Conservation (phyloP, 2,113 vertebrate genomes). For the Tupaia chinensis region DNA sequence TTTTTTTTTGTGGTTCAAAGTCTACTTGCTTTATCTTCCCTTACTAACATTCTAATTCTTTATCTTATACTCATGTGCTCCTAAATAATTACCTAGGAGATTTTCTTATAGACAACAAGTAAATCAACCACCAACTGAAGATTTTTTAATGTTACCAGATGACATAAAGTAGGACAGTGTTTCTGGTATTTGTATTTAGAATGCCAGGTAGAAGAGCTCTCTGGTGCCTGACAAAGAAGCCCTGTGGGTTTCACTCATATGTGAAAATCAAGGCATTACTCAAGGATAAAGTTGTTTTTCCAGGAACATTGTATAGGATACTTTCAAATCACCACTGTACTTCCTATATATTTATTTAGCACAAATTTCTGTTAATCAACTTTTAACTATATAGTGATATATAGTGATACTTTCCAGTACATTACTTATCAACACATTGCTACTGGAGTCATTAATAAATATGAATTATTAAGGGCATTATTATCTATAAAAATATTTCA, state of each 20-base stretch:
- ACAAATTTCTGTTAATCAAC: constrained; percentile 16
- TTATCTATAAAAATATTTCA: constrained; percentile 22
- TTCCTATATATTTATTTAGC: neutral
- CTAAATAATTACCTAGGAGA: neutral
- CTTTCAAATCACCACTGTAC: neutral
- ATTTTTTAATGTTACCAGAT: neutral
- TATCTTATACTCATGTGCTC: neutral
- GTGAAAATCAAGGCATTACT: constrained; percentile 23
- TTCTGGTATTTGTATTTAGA: neutral
- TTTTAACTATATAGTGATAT: constrained; percentile 11
- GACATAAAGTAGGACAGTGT: neutral
- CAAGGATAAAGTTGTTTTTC: neutral
- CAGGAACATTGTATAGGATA: neutral
- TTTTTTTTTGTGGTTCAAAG: neutral
- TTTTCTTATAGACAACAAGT: neutral
- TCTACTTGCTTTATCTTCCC: neutral
- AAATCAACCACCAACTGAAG: neutral
- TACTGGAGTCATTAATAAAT: constrained; percentile 15
- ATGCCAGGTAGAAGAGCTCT: neutral
- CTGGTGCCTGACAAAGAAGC: constrained; percentile 46
- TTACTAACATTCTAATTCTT: neutral
- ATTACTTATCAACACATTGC: neutral
- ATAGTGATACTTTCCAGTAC: neutral
- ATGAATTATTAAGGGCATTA: constrained; percentile 12
- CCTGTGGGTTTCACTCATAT: neutral